Conservation (phyloP, 2,888 invertebrate species). For the Leptinotarsa peninsularis region DNA sequence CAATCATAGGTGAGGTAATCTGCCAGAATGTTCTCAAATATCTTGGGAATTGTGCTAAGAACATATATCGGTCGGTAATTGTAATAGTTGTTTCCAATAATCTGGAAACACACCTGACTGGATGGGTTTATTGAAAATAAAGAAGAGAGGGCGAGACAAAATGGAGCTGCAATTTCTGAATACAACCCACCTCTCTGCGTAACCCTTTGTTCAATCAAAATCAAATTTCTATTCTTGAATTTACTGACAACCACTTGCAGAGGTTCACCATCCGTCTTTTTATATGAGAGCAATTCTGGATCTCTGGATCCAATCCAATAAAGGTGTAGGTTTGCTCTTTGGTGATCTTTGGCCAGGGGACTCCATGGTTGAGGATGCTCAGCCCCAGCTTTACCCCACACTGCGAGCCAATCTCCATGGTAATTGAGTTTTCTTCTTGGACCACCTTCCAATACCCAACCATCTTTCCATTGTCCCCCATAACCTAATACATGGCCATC, state of each 20-base stretch:
- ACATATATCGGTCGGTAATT: no score
- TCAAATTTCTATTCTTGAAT: conserved; percentile 76
- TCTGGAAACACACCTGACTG: no score
- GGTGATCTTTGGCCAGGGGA: conserved; percentile 83
- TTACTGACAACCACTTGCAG: conserved; percentile 83
- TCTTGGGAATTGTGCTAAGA: no score
- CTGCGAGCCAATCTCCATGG: conserved; percentile 71
- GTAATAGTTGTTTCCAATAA: no score
- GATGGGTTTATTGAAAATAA: no score
- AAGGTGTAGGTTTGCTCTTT: conserved; percentile 89
- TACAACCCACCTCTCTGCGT: conserved; percentile 70
- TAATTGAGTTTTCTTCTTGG: conserved; percentile 60
- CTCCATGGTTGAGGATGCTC: conserved; percentile 95
- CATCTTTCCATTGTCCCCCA: conserved; percentile 68
- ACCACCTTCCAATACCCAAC: conserved; percentile 67
- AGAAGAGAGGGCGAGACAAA: no score
- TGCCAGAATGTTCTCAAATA: no score
- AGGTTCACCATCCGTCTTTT: conserved; percentile 90
- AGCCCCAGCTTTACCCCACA: conserved; percentile 87
- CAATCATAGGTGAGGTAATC: no score
- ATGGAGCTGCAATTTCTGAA: no score
- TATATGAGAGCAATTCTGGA: conserved; percentile 81
- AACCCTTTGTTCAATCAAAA: conserved; percentile 84
- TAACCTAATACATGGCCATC: conserved; percentile 63
- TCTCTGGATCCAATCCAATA: conserved; percentile 71